Base-by-base conservation (phyloP, 2,797 vertebrate genomes). In the Coracias cyanogaster region DNA sequence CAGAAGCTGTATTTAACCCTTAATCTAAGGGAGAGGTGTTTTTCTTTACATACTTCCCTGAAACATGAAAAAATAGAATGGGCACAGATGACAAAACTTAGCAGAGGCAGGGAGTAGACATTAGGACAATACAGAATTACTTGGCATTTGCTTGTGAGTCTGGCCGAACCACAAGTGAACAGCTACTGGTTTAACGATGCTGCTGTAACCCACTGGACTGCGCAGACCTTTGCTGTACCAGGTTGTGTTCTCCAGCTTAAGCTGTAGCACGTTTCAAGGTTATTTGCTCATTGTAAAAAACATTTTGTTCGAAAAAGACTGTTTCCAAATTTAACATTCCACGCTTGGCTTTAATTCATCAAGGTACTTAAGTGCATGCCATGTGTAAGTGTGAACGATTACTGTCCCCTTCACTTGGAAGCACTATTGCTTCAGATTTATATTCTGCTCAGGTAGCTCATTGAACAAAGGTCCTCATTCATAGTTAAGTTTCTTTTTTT, bases 371-470 rank as follows among this genome's bases (percentile, higher is more conserved):
- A 86, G 45, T 67, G n/a, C n/a, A 4, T 74, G 43, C 49, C 51
- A 12, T 37, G 62, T 81, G 12, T 86, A 74, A 89, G 26, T 66
- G 64, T 79, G 80, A 96, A 82, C 43, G 7, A 74, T 89, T 71
- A 66, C 64, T 90, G 58, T 73, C 85, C 60, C 45, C 74, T 94
- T 94, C 58, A 86, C 22, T 5, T 88, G 64, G 33, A 86, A 94
- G 70, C 78, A 48, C 55, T 86, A 1, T 86, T 83, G 45, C 76
- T 90, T 85, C 67, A 93, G 65, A 92, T 95, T 90, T 90, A 85
- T 71, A 65, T 45, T 89, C 33, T 82, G 45, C 71, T 73, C 43
- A 81, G 82, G 74, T 15, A 90, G 46, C n/a, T 85, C 90, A 33
- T 90, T 93, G 73, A 89, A 45, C 64, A 90, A 80, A 90, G 57